Evolutionary conservation across 2,113 vertebrate species (phyloP), one percentile per base, ranked within the genome.

Genomic region (Misgurnus mizolepis): DNA sequence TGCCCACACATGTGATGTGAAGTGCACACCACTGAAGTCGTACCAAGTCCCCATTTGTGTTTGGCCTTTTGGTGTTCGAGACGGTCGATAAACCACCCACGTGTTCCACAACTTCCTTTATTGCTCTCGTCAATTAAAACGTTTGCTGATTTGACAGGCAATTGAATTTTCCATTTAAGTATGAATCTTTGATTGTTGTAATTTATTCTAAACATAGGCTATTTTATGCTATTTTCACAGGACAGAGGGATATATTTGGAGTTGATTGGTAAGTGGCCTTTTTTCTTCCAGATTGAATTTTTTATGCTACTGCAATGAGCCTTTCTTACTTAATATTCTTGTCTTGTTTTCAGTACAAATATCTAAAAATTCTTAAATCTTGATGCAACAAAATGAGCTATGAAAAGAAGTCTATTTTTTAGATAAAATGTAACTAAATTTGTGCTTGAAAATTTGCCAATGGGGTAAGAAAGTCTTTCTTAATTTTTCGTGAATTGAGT

Each of bases 171-270:
- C 70, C 40, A 74, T 27, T 6, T 18, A 8, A n/a, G 18, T 60
- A 45, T 60, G 39, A 55, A 47, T 71, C 40, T 74, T 61, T 45
- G 40, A 74, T 60, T n/a, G 43, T 43, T 61, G 18, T 17, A 2
- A 15, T 74, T 73, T 74, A 74, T 74, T 22, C 41, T 61, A 18
- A 61, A 60, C 55, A 18, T 58, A n/a, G n/a, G n/a, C n/a, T n/a
- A 8, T 58, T n/a, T 11, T 22, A 27, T 15, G 15, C 9, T 0
- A 0, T 1, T 49, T 62, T 60, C 18, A 34, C 22, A 56, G 43
- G 62, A 78, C 12, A 74, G 0, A 5, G 83, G 83, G 7, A 84
- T 84, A 65, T 78, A 49, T 22, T 17, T 84, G 55, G 45, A 47
- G 6, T 14, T 64, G 56, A 1, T 7, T 7, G 1, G 43, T 67